Evolutionary conservation across 2,113 vertebrate species (phyloP), one percentile per base, ranked within the genome.

Genomic region (Eolophus roseicapilla): DNA sequence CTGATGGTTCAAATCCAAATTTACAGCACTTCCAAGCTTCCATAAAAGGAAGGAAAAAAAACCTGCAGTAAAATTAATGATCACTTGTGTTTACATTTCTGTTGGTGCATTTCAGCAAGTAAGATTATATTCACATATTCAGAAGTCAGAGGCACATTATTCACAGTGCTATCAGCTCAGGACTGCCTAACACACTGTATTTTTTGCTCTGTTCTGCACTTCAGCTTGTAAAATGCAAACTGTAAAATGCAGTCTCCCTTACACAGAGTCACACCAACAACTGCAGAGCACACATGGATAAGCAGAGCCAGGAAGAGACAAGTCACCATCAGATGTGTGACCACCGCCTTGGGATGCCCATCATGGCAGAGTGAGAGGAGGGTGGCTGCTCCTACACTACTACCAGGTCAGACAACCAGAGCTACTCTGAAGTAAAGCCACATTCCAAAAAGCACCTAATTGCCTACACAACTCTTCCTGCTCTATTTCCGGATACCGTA

Each of bases 21-120:
- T 94, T 90, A 86, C 86, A 92, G 80, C 41, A 75, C 52, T 93
- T 74, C 64, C 86, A 94, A 92, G 90, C 44, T 93, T 92, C 90
- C 93, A 96, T 94, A 88, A 92, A 94, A 96, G 95, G 93, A 0
- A 4, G 46, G 78, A 87, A 88, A 88, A 93, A 69, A 59, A 2
- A 0, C 0, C 39, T 75, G 64, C 65, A 91, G 64, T 88, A 92
- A 94, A 94, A 95, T 88, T 86, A 90, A 96, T 73, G 86, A 80
- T 62, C 13, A 18, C n/a, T 85, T 39, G 59, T 91, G 90, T 94
- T 97, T 97, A 95, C 76, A 71, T 92, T 96, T 93, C 70, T 95
- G 67, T 87, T 89, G 86, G 62, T 95, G 77, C 86, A 92, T 90
- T 96, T 95, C 93, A 88, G 69, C 86, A 91, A 95, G 79, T 81